Evolutionary conservation across 92 coral and sea anemone species (phyloP), one percentile per base, ranked within the genome.

Genomic region (Phenganax subtilis): DNA sequence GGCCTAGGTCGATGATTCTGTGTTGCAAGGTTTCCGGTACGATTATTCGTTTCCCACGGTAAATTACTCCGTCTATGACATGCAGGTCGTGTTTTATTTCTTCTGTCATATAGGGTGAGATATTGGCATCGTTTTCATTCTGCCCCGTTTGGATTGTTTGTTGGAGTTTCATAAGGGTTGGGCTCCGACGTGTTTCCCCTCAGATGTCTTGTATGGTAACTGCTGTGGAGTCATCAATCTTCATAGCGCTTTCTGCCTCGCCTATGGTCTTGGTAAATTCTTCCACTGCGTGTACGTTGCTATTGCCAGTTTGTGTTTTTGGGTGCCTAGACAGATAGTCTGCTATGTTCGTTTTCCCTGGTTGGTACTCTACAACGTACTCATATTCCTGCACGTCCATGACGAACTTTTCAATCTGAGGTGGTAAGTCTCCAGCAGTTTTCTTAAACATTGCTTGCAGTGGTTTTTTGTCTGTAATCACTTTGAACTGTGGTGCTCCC

Each of bases 361-460:
- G 74, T 6, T 51, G 51, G 9, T 69, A 3, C n/a, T 29, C 74
- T 6, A 69, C 80, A 14, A 75, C 80, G 20, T 28, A 75, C 11
- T 75, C 66, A 52, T 55, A 75, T n/a, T 75, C 80, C 66, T 75
- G 80, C 29, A 73, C 29, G 15, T 54, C 60, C 77, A 73, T 73
- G 31, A 54, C 53, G 31, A 52, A 54, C 61, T 54, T 73, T 31
- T 73, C 61, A 1, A 73, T 73, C 30, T 61, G 29, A 2, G 61
- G 60, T 3, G 59, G 60, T 52, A 73, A 16, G 10, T 73, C 61
- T 29, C 77, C 61, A 16, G 61, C 28, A 0, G 77, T 52, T 7
- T 73, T 73, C 7, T n/a, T 73, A 31, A 73, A 73, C 60, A 73
- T 52, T 0, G 30, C 60, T 73, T 73, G 60, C 61, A 73, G 47